These are phyloP conservation scores for Drosophila antonietae DNA, from an alignment of 2,888 invertebrate species.

Conservation along the genomic window DNA sequence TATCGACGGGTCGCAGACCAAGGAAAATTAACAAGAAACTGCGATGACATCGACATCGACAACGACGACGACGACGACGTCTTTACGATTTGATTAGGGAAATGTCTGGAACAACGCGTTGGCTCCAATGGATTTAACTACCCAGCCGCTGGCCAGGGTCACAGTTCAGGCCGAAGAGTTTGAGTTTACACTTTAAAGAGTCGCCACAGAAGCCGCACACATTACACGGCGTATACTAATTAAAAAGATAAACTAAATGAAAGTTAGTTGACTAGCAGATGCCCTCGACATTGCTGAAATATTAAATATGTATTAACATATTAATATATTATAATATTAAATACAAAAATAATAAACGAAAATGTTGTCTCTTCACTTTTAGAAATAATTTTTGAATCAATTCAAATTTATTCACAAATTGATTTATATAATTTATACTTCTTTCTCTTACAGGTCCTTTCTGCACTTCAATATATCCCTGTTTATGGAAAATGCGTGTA, in stretches of 20 bases:
- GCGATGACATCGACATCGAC: constrained; percentile 62
- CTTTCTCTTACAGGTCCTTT: not conserved
- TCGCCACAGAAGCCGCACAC: constrained; percentile 38
- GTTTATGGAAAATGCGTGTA: not conserved
- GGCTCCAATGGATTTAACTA: constrained; percentile 26
- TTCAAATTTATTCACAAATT: not conserved
- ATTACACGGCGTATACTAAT: constrained; percentile 51
- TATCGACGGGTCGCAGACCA: constrained; percentile 45
- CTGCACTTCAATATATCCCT: not conserved
- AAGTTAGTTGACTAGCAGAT: not conserved
- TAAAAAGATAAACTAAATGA: constrained; percentile 32
- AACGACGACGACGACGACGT: constrained; percentile 59
- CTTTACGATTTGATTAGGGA: constrained; percentile 75
- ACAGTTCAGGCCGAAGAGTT: not conserved
- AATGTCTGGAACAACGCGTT: constrained; percentile 68
- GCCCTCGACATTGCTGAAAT: not conserved
- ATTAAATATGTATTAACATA: too few species aligned
- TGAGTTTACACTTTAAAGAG: constrained; percentile 21
- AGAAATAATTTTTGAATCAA: not conserved
- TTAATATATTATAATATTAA: too few species aligned
- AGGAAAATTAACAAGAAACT: constrained; percentile 74
- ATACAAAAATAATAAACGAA: too few species aligned
- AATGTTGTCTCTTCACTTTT: too few species aligned
- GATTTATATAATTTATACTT: not conserved
- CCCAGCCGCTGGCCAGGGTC: constrained; percentile 4